Evolutionary conservation across 2,113 vertebrate species (phyloP).

Genomic region (Lonchura striata): DNA sequence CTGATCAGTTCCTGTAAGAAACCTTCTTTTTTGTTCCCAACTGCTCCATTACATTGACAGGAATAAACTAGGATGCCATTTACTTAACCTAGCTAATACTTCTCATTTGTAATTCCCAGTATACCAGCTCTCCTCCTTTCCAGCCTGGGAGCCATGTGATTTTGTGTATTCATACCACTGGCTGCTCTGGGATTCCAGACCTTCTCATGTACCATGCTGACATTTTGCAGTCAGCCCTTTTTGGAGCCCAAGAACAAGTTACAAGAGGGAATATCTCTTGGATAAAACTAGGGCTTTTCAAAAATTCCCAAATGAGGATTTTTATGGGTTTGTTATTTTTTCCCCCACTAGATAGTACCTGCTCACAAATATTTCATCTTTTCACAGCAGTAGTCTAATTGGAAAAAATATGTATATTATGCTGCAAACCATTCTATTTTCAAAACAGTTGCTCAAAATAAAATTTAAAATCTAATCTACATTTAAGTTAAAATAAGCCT

Average conservation of each 20-base stretch:
- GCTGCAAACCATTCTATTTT: background rate
- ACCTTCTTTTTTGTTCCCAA: background rate
- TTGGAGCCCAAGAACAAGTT: background rate
- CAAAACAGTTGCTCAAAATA: background rate
- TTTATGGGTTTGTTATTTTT: background rate
- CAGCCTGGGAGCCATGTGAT: background rate
- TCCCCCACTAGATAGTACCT: background rate
- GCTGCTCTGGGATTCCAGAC: background rate
- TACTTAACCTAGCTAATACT: conserved; percentile 13
- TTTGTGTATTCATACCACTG: background rate
- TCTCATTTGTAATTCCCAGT: conserved; percentile 3
- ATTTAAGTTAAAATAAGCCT: background rate
- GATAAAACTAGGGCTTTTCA: background rate
- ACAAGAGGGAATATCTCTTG: background rate
- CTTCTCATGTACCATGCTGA: background rate
- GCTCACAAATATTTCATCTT: background rate
- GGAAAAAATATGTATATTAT: background rate
- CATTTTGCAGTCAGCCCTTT: background rate
- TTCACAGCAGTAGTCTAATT: background rate
- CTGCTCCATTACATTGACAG: background rate
- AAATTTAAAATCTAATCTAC: background rate
- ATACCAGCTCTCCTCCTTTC: background rate
- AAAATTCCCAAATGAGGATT: background rate
- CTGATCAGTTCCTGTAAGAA: background rate
- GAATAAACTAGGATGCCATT: conserved; percentile 23